Evolutionary conservation across 2,888 invertebrate species (phyloP), one percentile per base, ranked within the genome.

Genomic region (Archips xylosteana): DNA sequence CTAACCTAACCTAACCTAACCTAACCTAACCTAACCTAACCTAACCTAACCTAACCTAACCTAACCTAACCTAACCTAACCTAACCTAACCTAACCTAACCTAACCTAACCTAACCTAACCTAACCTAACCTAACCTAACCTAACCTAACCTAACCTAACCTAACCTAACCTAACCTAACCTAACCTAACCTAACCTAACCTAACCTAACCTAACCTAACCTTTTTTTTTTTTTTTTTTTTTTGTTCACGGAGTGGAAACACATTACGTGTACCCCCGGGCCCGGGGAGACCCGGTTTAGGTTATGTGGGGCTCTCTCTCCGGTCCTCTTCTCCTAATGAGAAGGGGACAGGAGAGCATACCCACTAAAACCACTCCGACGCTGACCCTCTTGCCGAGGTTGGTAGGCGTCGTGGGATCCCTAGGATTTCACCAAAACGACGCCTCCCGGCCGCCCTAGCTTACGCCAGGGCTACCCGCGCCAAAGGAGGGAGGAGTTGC

Each of bases 111-210:
- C 64, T 64, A 64, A 64, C 64, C 64, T 64, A 64, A 64, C 64
- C 64, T 61, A 69, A 75, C 75, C 75, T 75, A 75, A 75, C 75
- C 73, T 73, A 73, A 73, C 75, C 75, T 75, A 75, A 75, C 66
- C 71, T 72, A 60, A 60, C 59, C 59, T 60, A 60, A 60, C 59
- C 59, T 60, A 60, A 60, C 59, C 59, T 60, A 60, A 60, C 59
- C 59, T 60, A 60, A 60, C 59, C 59, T 60, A 60, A 60, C 59
- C 59, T 60, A 60, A 60, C 59, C 59, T 60, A 60, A 60, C 59
- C 59, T 60, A 60, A 60, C 59, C 59, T 60, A 60, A 60, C 68
- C 59, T 60, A 60, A 60, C 59, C 59, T 60, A 60, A 60, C 59
- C 59, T 60, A 70, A 60, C 59, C 59, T 60, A 60, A 60, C 59